Base-by-base conservation (phyloP, 2,888 invertebrate species). In the Maniola hyperantus region DNA sequence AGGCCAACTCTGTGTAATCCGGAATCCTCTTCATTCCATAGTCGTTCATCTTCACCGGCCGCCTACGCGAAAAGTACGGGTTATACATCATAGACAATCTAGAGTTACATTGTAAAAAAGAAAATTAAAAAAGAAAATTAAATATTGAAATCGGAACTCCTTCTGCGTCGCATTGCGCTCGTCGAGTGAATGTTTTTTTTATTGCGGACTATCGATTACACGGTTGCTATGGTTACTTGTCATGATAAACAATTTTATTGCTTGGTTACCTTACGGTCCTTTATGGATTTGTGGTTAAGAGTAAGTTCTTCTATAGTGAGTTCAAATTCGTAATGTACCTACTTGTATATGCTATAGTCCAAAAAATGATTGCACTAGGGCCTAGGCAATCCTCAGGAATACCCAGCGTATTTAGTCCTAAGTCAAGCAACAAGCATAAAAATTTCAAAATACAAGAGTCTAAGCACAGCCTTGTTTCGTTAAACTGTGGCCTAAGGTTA, bases 1-100 rank as follows among this genome's bases (percentile, higher is more conserved):
- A 97, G 6, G 97, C 97, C 76, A 95, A 93, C 81, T 97, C 97
- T 0, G 97, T 97, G 76, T 97, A 97, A 85, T 97, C 96, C 61
- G 96, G 95, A 58, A 95, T 92, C 75, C 94, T 93, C 80, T 94
- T 94, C 75, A 92, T 75, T 6, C 92, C 93, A 84, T 91, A 93
- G 4, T 93, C 93, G 62, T 79, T 86, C 85, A 92, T 85, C 76
- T 91, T 93, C 26, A 80, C 79, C n/a, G 91, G 91, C 66, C 91
- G 77, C 79, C 92, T 91, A 76, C 79, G 85, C 68, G 84, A 80
- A 80, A 83, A 86, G 74, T 85, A 84, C 57, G 84, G 67, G 46
- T 66, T 72, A 66, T 69, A 77, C 78, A 79, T 79, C 65, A 68
- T 68, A 59, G 65, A 73, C 66, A 55, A 54, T 44, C 13, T 33